Base-by-base conservation (phyloP, 1,140 invertebrate genomes). In the Ooceraea biroi region DNA sequence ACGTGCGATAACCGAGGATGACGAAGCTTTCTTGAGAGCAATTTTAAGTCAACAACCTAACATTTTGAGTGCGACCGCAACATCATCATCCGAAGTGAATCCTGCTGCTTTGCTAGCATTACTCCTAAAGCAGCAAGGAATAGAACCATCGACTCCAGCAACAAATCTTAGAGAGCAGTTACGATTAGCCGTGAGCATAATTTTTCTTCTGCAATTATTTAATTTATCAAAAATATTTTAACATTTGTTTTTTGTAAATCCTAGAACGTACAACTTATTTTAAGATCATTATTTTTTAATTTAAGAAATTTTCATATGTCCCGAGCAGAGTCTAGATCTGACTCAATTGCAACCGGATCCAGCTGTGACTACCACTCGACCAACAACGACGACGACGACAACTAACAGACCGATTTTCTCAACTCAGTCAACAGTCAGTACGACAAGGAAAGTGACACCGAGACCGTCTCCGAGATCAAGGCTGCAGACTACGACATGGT, bases 81-180 rank as follows among this genome's bases (percentile, higher is more conserved):
- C 73, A 12, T 48, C 83, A 0, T 50, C 78, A 1, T 61, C 80
- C 7, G 86, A 74, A 71, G 22, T 85, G 85, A 95, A 95, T 84
- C 95, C 96, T 86, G 96, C 96, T 61, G 96, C 96, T 36, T 92
- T 96, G 36, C 92, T 97, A n/a, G 96, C 96, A 8, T 95, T 96
- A 2, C 89, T 96, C 73, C 91, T 97, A 50, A 96, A 96, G 91
- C 95, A 96, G 88, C 95, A 96, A 91, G 96, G 96, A 19, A 96
- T 97, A 87, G 96, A 95, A 86, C 96, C 96, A 1, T 94, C 95
- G 4, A 96, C 96, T 55, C 96, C 96, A 84, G 95, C 91, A 88
- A 95, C 92, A 60, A 84, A 90, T 1, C 84, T 94, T 66, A 93
- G 86, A 58, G 94, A 96, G 85, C 95, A 96, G 93, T 92, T 96